Base-by-base conservation (phyloP, 2,888 invertebrate genomes). In the Sinohyriopsis cumingii region DNA sequence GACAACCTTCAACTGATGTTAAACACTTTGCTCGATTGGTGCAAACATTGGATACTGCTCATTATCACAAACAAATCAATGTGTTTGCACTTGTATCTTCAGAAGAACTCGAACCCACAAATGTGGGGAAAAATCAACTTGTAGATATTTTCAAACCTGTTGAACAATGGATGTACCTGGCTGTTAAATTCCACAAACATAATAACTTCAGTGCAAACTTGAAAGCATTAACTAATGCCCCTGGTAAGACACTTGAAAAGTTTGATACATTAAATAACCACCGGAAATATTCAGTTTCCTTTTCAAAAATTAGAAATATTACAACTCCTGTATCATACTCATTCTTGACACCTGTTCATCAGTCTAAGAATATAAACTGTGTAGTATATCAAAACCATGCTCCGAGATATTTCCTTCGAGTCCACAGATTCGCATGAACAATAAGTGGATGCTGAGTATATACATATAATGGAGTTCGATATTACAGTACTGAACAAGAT, bases 391-490 rank as follows among this genome's bases (percentile, higher is more conserved):
- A 33, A 33, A 33, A 33, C 33, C 33, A 2, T 33, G 33, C 72
- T 54, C 55, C 69, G 22, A 28, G 71, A 45, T 71, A 64, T 56
- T 55, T 59, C 56, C 65, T 65, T 57, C 68, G 75, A 6, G 68
- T 73, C 1, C 75, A 67, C 45, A 45, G 66, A 53, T 70, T 66
- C n/a, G 61, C 70, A 9, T 70, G 5, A 72, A 75, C 53, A 63
- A 25, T n/a, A 72, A 72, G 15, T 70, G 69, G 70, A 55, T 72
- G 0, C 75, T 70, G 18, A 61, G 63, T 56, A 12, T 5, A 2
- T 67, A 69, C 22, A 53, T 67, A 28, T 59, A 67, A 18, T 72
- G 69, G 72, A 22, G 59, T 22, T 53, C 19, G 6, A 69, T 72
- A 55, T 18, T 72, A 18, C 20, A 63, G n/a, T 72, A 64, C 56